Evolutionary conservation across 2,113 vertebrate genomes (phyloP).

Genomic region (Eidolon helvum): DNA sequence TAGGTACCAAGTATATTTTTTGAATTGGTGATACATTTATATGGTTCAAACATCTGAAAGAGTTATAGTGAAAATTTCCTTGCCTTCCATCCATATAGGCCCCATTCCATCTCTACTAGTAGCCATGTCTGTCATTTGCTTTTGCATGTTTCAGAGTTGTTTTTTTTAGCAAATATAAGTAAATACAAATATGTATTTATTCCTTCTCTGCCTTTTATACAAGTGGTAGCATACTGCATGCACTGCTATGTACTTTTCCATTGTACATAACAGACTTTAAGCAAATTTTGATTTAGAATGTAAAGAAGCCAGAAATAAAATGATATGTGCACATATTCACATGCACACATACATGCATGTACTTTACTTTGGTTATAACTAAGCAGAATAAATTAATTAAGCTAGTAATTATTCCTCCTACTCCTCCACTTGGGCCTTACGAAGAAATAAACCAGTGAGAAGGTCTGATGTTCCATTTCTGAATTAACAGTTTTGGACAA

Average conservation of each 20-base stretch:
- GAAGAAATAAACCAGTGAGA: background rate
- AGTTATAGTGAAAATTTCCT: background rate
- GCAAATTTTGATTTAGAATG: background rate
- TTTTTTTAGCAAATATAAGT: background rate
- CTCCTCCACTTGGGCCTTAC: background rate
- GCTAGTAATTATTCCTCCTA: background rate
- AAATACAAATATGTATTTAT: background rate
- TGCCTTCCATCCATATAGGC: background rate
- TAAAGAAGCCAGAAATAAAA: background rate
- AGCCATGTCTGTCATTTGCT: background rate
- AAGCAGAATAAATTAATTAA: background rate
- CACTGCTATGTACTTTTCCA: background rate
- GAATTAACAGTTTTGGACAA: background rate
- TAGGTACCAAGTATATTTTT: background rate
- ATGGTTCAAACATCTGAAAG: background rate
- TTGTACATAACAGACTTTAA: background rate
- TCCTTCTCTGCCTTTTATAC: background rate
- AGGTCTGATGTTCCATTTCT: background rate
- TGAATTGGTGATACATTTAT: background rate
- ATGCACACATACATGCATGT: background rate
- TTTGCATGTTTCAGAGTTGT: background rate
- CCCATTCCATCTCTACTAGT: background rate
- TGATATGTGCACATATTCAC: too few relatives aligned
- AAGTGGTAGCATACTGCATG: background rate
- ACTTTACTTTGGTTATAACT: background rate